Percentiles rank a stretch among this genome's conserved stretches.
Evolutionary conservation across 1,140 invertebrate genomes (phyloP).

Genomic region (Metopolophium dirhodum): DNA sequence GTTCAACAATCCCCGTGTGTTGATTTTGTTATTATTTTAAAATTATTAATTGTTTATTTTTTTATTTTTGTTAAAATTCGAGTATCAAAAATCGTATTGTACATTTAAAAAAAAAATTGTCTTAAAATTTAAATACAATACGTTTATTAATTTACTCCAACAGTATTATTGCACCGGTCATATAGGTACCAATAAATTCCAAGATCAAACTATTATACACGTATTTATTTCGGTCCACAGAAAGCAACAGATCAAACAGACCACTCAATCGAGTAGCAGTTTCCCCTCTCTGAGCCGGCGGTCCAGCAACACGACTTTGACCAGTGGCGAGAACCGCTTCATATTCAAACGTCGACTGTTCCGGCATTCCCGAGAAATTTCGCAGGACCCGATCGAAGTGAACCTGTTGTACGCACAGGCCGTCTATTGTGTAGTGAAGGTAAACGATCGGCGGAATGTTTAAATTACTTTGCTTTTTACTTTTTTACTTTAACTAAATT

Average conservation of each 20-base stretch:
- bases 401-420: slow-evolving; percentile 94
- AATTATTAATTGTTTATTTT: too few relatives aligned
- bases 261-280: slow-evolving; percentile 63
- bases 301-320: slow-evolving; percentile 68
- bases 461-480: neutral
- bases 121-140: neutral
- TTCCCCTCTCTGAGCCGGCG: slow-evolving; percentile 68
- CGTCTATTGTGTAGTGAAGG: slow-evolving; percentile 92
- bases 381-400: slow-evolving; percentile 95
- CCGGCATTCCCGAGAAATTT: slow-evolving; percentile 84
- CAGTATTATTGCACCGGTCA: neutral
- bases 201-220: neutral
- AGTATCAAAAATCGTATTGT: too few relatives aligned
- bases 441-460: slow-evolving; percentile 63
- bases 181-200: neutral
- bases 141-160: neutral
- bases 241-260: slow-evolving; percentile 68
- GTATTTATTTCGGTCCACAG: slow-evolving; percentile 62
- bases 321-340: slow-evolving; percentile 88
- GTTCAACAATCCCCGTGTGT: too few relatives aligned
- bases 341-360: slow-evolving; percentile 92
- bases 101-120: neutral
- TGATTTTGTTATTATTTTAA: too few relatives aligned
- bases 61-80: too few relatives aligned
- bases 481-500: too few relatives aligned